Evolutionary conservation across 2,888 invertebrate genomes (phyloP).

Genomic region (Rotaria macrura): DNA sequence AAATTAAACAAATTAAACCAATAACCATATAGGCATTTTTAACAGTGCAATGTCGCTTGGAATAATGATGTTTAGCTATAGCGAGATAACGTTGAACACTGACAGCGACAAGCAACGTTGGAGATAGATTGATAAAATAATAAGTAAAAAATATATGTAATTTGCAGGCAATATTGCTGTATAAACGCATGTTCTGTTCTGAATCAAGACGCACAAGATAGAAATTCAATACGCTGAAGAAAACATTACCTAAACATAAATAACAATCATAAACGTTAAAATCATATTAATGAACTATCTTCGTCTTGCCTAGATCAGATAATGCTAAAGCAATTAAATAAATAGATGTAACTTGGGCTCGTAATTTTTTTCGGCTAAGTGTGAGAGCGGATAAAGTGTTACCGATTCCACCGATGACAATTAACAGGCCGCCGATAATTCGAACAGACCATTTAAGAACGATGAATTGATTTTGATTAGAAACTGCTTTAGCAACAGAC

Average conservation of each 20-base stretch:
- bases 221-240: background rate
- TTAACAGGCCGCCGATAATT: background rate
- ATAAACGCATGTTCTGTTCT: background rate
- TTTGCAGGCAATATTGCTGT: background rate
- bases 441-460: background rate
- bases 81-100: constrained; percentile 13
- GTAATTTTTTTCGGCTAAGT: background rate
- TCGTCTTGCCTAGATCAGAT: background rate
- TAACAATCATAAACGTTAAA: background rate
- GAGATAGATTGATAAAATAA: background rate
- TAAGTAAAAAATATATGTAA: background rate
- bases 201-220: background rate
- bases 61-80: background rate
- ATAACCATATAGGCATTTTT: background rate
- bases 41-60: background rate
- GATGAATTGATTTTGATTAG: background rate
- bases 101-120: constrained; percentile 6
- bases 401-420: background rate
- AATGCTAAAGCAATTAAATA: background rate
- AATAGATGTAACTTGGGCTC: background rate
- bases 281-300: background rate
- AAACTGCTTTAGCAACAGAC: background rate
- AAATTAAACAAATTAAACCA: background rate
- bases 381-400: background rate
- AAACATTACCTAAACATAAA: background rate